Conservation (phyloP, 2,888 invertebrate species). For the Bellardia pandia region DNA sequence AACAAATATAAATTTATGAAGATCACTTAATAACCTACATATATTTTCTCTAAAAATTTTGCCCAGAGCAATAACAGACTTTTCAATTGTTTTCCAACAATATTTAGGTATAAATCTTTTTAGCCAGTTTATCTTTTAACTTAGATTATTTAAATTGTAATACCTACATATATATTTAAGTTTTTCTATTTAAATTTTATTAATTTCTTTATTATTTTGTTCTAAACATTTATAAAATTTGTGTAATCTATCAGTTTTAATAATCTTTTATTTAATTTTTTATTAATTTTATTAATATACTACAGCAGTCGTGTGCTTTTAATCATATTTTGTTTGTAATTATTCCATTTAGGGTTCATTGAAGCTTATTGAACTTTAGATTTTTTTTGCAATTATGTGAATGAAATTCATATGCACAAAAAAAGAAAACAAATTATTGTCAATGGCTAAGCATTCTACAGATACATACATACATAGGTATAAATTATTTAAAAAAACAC, state of each 20-base stretch:
- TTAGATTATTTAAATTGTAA: not conserved
- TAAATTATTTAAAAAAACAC: not conserved
- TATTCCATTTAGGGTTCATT: slow-evolving; percentile 22
- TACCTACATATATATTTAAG: not conserved
- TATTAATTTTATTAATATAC: not conserved
- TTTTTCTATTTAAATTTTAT: not conserved
- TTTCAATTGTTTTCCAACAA: not conserved
- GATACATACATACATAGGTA: not conserved
- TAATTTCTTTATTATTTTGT: not conserved
- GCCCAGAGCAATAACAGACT: not conserved
- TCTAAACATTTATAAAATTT: not conserved
- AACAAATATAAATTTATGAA: too few relatives aligned
- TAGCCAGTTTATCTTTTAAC: not conserved
- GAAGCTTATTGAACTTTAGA: slow-evolving; percentile 24
- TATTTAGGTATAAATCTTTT: not conserved
- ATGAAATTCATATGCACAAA: not conserved
- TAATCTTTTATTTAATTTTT: not conserved
- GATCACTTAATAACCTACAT: too few relatives aligned
- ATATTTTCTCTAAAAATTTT: not conserved
- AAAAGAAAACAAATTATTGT: not conserved
- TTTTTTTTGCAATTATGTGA: slow-evolving; percentile 16
- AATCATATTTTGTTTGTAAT: slow-evolving; percentile 3
- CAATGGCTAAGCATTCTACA: not conserved
- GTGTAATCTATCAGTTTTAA: not conserved
- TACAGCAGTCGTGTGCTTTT: slow-evolving; percentile 12